Evolutionary conservation across 2,797 vertebrate species (phyloP).

Genomic region (Sebastes umbrosus): DNA sequence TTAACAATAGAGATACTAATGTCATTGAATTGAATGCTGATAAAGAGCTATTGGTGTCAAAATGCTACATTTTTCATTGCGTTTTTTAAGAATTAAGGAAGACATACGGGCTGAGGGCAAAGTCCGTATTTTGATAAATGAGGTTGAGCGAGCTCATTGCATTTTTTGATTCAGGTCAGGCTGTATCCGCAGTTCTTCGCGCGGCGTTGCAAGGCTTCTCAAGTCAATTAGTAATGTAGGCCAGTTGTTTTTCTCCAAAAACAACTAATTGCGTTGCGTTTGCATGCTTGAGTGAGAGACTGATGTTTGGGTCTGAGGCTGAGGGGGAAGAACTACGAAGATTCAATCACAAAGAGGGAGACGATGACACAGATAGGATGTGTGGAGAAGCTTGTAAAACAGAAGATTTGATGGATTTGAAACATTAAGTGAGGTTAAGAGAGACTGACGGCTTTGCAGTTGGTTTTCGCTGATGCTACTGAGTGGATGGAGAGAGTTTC

Average conservation of each 20-base stretch:
- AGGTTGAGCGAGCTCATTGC: neutral
- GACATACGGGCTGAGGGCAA: neutral
- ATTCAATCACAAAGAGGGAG: neutral
- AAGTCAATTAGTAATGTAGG: constrained; percentile 62
- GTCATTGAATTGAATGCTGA: neutral
- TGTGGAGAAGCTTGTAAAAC: neutral
- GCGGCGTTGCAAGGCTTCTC: constrained; percentile 1
- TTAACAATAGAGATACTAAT: neutral
- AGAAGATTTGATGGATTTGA: neutral
- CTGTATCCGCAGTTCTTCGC: constrained; percentile 3
- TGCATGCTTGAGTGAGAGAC: constrained; percentile 27
- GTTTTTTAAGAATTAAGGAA: neutral
- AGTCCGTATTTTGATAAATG: neutral
- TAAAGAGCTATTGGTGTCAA: neutral
- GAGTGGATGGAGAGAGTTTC: neutral
- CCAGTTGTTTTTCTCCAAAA: constrained; percentile 34
- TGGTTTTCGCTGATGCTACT: neutral
- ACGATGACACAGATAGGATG: neutral
- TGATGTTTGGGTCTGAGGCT: neutral
- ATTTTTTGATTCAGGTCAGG: constrained; percentile 50
- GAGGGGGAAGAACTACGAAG: neutral
- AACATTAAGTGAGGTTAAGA: neutral
- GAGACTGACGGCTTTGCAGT: neutral
- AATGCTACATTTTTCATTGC: neutral
- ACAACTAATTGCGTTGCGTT: constrained; percentile 44